phyloP scores from a whole-genome alignment of 2,888 invertebrate genomes.

The Lepetodrilus schrolli region DNA sequence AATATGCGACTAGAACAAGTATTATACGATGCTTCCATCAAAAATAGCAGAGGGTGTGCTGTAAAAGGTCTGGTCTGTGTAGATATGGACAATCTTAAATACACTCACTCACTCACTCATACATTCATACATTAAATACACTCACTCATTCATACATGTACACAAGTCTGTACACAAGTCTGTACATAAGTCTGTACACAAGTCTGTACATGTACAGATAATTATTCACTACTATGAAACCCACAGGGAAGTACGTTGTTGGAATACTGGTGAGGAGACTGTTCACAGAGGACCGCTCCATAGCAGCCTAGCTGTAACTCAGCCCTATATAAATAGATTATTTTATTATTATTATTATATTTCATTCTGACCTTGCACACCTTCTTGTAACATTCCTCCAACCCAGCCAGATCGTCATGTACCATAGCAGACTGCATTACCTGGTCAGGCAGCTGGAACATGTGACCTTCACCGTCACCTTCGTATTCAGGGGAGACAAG shows the following conservation, averaged over 20 bases:
- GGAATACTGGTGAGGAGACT: not conserved
- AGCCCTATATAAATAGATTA: not conserved
- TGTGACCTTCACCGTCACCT: constrained; percentile 36
- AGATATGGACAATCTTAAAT: no score
- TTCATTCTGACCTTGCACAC: constrained; percentile 61
- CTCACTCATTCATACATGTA: no score
- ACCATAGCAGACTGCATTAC: constrained; percentile 53
- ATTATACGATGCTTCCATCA: no score
- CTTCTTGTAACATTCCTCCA: constrained; percentile 65
- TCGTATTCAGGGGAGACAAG: constrained; percentile 51
- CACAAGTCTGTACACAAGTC: no score
- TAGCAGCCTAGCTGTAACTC: no score
- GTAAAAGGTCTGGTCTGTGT: no score
- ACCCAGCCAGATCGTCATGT: constrained; percentile 49
- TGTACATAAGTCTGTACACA: no score
- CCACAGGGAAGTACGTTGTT: not conserved
- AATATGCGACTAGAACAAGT: no score
- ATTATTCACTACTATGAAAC: not conserved
- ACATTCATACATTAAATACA: no score
- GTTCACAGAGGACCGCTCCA: not conserved
- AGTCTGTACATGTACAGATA: no score
- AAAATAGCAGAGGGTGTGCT: no score
- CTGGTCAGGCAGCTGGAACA: constrained; percentile 27
- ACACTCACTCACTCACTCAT: no score
- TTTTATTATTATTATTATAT: not conserved